Percentiles rank a stretch among this genome's conserved stretches.
Conservation (phyloP, 1,140 invertebrate genomes). For the Sycophaga agraensis region DNA sequence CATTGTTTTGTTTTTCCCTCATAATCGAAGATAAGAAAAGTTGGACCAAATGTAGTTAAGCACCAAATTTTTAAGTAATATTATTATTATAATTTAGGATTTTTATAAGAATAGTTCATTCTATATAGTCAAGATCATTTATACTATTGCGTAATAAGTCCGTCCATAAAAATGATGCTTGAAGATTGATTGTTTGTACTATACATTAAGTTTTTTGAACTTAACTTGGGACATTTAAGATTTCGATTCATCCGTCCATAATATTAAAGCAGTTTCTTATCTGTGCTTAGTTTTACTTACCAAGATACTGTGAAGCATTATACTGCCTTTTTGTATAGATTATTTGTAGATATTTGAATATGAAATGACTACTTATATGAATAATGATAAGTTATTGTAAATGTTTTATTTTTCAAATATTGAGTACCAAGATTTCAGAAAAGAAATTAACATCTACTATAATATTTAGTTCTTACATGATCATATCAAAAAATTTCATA, state of each 20-base stretch:
- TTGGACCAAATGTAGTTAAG: too few species aligned
- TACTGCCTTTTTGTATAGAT: background rate
- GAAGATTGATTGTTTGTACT: too few species aligned
- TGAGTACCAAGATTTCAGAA: background rate
- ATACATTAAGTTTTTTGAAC: too few species aligned
- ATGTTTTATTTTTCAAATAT: background rate
- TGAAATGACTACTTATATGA: background rate
- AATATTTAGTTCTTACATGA: too few species aligned
- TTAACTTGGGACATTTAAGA: too few species aligned
- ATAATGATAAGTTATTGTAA: background rate
- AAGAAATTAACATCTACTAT: background rate
- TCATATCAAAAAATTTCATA: background rate
- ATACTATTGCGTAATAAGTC: background rate
- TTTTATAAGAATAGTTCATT: too few species aligned
- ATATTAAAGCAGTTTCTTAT: constrained; percentile 19
- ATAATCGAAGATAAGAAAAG: constrained; percentile 29
- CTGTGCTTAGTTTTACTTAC: constrained; percentile 4
- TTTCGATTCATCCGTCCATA: too few species aligned
- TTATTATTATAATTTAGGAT: too few species aligned
- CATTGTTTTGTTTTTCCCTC: constrained; percentile 36
- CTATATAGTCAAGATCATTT: constrained; percentile 12
- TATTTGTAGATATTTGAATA: constrained; percentile 6
- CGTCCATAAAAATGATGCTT: constrained; percentile 12
- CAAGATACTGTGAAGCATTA: background rate
- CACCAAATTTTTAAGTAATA: too few species aligned